Base-by-base conservation (phyloP, 2,797 vertebrate species). In the Helarctos malayanus region DNA sequence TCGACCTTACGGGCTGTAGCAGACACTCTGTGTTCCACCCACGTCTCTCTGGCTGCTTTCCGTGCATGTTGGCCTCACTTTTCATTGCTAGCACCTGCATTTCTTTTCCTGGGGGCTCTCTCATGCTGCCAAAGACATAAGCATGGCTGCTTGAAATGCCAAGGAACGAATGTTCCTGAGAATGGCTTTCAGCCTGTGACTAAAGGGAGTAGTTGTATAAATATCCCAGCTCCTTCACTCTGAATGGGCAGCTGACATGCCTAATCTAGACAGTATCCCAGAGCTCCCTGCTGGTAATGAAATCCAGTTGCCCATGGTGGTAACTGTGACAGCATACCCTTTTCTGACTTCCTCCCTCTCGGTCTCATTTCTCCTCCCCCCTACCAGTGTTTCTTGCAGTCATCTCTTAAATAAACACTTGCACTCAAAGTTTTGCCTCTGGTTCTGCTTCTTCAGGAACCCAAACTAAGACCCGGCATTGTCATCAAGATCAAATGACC, bases 1-100 rank as follows among this genome's bases (percentile, higher is more conserved):
- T 80, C 49, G 65, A 16, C 14, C 27, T 38, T 61, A 32, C 80
- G 9, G 54, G 29, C 45, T 61, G 7, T 15, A 27, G 69, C 73
- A 81, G 65, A 69, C 1, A 18, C 7, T 86, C 45, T 41, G 69
- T 47, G 25, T 23, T 73, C 54, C 7, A 38, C n/a, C 19, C 15
- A 1, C 27, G 12, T 68, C 41, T 68, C 52, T 89, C 75, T 81
- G 89, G 47, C 21, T 89, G 76, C 73, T 85, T 73, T 94, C 16
- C 93, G 11, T 75, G 63, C n/a, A 41, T 21, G 7, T 68, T 89
- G 76, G 35, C 32, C 59, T 84, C 81, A 78, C 73, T 83, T 93
- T 92, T 92, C 65, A 86, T 87, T 71, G 41, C 38, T 32, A 52
- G n/a, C 47, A 92, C 71, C 47, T 96, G 79, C n/a, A 35, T 96